Evolutionary conservation across 2,113 vertebrate genomes (phyloP).

Genomic region (Elgaria multicarinata): DNA sequence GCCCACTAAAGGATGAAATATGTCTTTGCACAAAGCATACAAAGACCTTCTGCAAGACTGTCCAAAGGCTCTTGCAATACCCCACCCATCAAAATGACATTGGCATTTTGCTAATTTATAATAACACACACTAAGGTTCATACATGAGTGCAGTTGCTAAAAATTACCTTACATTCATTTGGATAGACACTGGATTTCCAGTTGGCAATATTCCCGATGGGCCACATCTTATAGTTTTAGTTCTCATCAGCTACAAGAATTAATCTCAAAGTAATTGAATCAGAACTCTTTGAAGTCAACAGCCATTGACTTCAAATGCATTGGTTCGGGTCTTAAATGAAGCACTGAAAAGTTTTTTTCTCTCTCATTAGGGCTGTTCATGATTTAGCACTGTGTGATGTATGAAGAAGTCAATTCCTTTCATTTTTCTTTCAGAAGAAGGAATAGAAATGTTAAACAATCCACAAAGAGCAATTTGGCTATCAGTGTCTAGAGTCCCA

Average conservation of each 20-base stretch:
- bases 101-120: neutral
- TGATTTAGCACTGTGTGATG: neutral
- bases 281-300: neutral
- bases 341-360: neutral
- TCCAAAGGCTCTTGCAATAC: neutral
- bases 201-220: neutral
- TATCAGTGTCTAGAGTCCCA: neutral
- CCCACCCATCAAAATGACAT: neutral
- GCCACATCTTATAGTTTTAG: neutral
- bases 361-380: neutral
- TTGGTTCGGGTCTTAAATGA: neutral
- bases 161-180: neutral
- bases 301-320: neutral
- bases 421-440: neutral
- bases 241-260: neutral
- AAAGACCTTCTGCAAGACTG: too few relatives aligned
- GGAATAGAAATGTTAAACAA: neutral
- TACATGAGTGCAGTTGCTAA: neutral
- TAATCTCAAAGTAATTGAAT: neutral
- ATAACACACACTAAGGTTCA: neutral
- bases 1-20: neutral
- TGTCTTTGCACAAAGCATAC: neutral
- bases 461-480: neutral
- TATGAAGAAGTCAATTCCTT: neutral
- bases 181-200: neutral